phyloP scores from a whole-genome alignment of 2,113 vertebrate genomes.

The Pagrus major region DNA sequence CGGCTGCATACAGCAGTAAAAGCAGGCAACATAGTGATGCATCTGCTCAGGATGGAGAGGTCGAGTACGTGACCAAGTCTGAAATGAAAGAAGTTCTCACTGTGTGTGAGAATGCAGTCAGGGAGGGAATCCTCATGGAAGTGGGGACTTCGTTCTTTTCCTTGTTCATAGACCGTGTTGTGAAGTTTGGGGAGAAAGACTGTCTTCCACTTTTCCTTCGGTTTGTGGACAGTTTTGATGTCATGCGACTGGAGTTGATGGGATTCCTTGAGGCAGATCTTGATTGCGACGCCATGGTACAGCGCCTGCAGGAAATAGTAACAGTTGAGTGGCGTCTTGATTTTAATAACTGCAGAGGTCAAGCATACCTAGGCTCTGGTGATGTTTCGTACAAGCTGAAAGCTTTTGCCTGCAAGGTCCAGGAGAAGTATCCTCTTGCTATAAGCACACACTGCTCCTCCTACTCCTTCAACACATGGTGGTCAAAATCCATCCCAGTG shows the following conservation, averaged over 20 bases:
- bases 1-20: slow-evolving; percentile 74
- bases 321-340: slow-evolving; percentile 93
- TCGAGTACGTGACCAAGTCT: slow-evolving; percentile 86
- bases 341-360: slow-evolving; percentile 94
- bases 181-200: slow-evolving; percentile 90
- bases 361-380: slow-evolving; percentile 93
- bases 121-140: slow-evolving; percentile 92
- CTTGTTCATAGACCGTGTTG: slow-evolving; percentile 91
- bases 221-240: slow-evolving; percentile 94
- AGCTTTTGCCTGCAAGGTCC: slow-evolving; percentile 91
- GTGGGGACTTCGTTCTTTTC: slow-evolving; percentile 93
- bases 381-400: slow-evolving; percentile 94
- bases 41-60: slow-evolving; percentile 73
- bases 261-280: slow-evolving; percentile 92
- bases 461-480: slow-evolving; percentile 95
- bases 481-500: slow-evolving; percentile 93
- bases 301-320: slow-evolving; percentile 88
- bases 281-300: slow-evolving; percentile 85
- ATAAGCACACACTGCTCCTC: slow-evolving; percentile 93
- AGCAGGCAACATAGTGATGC: slow-evolving; percentile 55
- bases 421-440: slow-evolving; percentile 94
- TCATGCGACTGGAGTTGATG: slow-evolving; percentile 91
- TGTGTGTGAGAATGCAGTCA: slow-evolving; percentile 91
- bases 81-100: slow-evolving; percentile 93
- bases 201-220: slow-evolving; percentile 91